Base-by-base conservation (phyloP, 2,888 invertebrate species). In the Plebejus melissa region DNA sequence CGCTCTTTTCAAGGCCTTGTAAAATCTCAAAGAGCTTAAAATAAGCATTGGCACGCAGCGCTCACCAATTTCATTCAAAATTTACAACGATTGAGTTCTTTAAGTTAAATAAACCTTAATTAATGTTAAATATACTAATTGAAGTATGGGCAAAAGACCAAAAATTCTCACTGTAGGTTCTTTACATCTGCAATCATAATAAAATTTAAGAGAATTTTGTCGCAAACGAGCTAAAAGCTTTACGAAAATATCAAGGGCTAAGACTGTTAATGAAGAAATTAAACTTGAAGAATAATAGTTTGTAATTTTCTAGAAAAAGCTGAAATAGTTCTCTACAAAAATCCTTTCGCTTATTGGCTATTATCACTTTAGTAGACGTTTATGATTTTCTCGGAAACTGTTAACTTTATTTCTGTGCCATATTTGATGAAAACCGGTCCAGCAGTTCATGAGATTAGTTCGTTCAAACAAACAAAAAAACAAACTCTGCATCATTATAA, bases 101-200 rank as follows among this genome's bases (percentile, higher is more conserved):
- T 36, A 65, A 65, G 13, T 72, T 54, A 46, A 70, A 70, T 36
- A 32, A 70, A 28, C 13, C 32, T 72, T 22, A 72, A 72, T 72
- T 54, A 50, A 32, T 50, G 71, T 71, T 71, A 71, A 72, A 54
- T 50, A 32, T 28, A 72, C 72, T 72, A 72, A 72, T 72, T 54
- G 72, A 32, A 32, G 28, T 54, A 72, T 50, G 72, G 72, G 72
- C 72, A 72, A 50, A 72, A 72, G 72, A 72, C 32, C 72, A 72
- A 72, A 72, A 72, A 72, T 72, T 32, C 32, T 16, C 0, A 32
- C 28, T 28, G 11, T 22, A 22, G 22, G 22, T 22, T 32, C 7
- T 32, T 32, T 32, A 32, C 65, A 36, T 11, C 13, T 16, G 36
- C 65, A 65, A 65, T 65, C 65, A 36, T 65, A 36, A 65, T 65